Conservation (phyloP, 2,888 invertebrate genomes). For the Amphipoea oculea region DNA sequence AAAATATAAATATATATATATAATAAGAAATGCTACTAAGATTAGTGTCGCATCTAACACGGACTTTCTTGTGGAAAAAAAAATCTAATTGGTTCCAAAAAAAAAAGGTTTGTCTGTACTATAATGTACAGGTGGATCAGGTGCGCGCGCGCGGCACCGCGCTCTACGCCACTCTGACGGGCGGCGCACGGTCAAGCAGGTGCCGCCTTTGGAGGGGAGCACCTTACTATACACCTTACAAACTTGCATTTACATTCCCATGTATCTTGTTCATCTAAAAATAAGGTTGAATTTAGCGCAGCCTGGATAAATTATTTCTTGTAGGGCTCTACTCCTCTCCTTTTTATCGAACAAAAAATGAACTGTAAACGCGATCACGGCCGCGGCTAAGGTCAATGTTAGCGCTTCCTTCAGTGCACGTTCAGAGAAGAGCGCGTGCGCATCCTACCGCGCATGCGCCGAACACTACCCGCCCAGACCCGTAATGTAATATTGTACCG, state of each 20-base stretch:
- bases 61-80: slow-evolving; percentile 26
- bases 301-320: slow-evolving; percentile 61
- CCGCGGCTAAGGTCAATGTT: slow-evolving; percentile 91
- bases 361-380: slow-evolving; percentile 91
- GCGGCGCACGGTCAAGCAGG: slow-evolving; percentile 87
- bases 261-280: slow-evolving; percentile 33
- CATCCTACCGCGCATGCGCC: slow-evolving; percentile 82
- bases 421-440: slow-evolving; percentile 89
- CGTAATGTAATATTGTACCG: slow-evolving; percentile 72
- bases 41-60: slow-evolving; percentile 17
- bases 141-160: slow-evolving; percentile 81
- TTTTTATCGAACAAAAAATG: slow-evolving; percentile 91
- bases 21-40: slow-evolving; percentile 25
- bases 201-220: slow-evolving; percentile 90
- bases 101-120: slow-evolving; percentile 64
- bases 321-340: slow-evolving; percentile 91
- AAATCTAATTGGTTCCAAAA: slow-evolving; percentile 56
- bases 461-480: slow-evolving; percentile 81
- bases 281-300: slow-evolving; percentile 66
- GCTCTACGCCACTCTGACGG: slow-evolving; percentile 85
- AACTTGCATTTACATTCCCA: slow-evolving; percentile 69
- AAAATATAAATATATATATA: too few relatives aligned
- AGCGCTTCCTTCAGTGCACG: slow-evolving; percentile 91
- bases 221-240: slow-evolving; percentile 89
- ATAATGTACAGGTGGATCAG: slow-evolving; percentile 81